Base-by-base conservation (phyloP, 2,797 vertebrate species). In the Sebastes hopkinsi region DNA sequence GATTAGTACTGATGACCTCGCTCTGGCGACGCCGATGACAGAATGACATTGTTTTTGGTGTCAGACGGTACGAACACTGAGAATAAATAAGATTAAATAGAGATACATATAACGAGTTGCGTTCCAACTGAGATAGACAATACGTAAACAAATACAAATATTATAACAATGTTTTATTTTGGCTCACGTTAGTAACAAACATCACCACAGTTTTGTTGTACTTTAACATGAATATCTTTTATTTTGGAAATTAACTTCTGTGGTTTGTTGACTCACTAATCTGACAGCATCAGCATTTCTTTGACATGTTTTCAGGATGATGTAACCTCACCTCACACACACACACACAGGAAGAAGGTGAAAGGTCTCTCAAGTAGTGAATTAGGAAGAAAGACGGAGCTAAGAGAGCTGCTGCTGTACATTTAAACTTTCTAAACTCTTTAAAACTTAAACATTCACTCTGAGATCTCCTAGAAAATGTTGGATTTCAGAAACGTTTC, bases 1-100 rank as follows among this genome's bases (percentile, higher is more conserved):
- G 67, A 55, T 88, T 75, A 88, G 60, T 7, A 0, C 29, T 5
- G 18, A 10, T 16, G 60, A 62, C 60, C 55, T 59, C 8, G n/a
- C n/a, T 36, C 13, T 11, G 64, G 22, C 4, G 20, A 34, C 20
- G 6, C 18, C 18, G 46, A 8, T 6, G 55, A 23, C 32, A 9
- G 10, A 62, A n/a, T 11, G 25, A 70, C 10, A 16, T 1, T 4
- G 1, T 38, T 61, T 4, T 14, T 13, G 11, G 23, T 1, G 34
- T 55, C 20, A 59, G 20, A 46, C 0, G 14, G 27, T 10, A 29
- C 16, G n/a, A 11, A 50, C n/a, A 14, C n/a, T 3, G 6, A 16
- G n/a, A 6, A 64, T 4, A 30, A 56, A 50, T 13, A 3, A 9
- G 67, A 30, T 56, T 23, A 30, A 22, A 64, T 6, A 10, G 2